Evolutionary conservation across 2,888 invertebrate species (phyloP).

Genomic region (Dusona sp.): DNA sequence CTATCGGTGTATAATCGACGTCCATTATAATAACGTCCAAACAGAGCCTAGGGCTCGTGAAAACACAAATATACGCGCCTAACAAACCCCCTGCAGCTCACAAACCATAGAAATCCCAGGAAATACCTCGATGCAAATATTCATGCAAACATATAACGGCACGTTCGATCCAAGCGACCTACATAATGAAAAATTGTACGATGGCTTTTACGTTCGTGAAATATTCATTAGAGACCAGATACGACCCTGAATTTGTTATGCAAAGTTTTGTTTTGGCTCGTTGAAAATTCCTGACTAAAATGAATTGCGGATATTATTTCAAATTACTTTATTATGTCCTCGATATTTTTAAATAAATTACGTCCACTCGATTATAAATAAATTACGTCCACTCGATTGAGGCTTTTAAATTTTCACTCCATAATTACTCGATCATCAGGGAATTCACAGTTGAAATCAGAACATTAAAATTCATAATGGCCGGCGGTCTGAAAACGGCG

Average conservation of each 20-base stretch:
- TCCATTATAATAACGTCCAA: slow-evolving; percentile 42
- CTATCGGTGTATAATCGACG: slow-evolving; percentile 40
- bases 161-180: slow-evolving; percentile 8
- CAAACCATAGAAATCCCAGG: background rate
- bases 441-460: background rate
- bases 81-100: background rate
- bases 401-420: background rate
- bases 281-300: background rate
- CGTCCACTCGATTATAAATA: background rate
- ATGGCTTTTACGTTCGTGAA: slow-evolving; percentile 17
- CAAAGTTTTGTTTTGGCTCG: background rate
- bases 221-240: slow-evolving; percentile 15
- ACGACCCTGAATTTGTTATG: background rate
- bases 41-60: slow-evolving; percentile 8
- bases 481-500: background rate
- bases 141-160: slow-evolving; percentile 29
- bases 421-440: background rate
- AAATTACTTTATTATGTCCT: background rate
- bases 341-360: background rate
- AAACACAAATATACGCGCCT: slow-evolving; percentile 20
- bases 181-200: slow-evolving; percentile 15
- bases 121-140: slow-evolving; percentile 18
- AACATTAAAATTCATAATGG: background rate
- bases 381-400: background rate
- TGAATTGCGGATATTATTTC: background rate